Conservation (phyloP, 2,113 vertebrate genomes). For the Pholis gunnellus region DNA sequence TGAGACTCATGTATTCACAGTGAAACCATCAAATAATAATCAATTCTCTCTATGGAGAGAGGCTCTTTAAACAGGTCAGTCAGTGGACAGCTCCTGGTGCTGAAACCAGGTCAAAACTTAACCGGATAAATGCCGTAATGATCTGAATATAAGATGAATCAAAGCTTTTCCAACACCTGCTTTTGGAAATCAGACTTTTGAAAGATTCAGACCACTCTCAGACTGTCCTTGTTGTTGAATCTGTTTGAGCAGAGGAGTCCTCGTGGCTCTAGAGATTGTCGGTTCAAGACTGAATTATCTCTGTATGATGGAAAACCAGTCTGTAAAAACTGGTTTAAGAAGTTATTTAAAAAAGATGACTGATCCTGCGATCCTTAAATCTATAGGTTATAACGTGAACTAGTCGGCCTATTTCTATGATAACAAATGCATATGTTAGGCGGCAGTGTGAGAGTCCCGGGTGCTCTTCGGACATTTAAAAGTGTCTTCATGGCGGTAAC, state of each 20-base stretch:
- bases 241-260: no score
- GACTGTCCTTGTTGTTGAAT: no score
- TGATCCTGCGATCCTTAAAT: no score
- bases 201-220: no score
- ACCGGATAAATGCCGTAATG: not conserved
- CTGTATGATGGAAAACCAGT: no score
- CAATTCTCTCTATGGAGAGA: not conserved
- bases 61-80: no score
- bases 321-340: no score
- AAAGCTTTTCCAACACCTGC: not conserved
- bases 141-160: not conserved
- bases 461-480: not conserved
- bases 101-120: not conserved
- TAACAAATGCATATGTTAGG: not conserved
- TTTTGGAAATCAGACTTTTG: not conserved
- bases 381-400: not conserved
- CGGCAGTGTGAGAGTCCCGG: not conserved
- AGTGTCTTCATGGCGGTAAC: not conserved
- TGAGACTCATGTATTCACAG: not conserved
- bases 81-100: not conserved
- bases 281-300: no score
- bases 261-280: no score
- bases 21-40: not conserved
- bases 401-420: not conserved
- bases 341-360: no score